These are phyloP conservation scores for Eretmochelys imbricata DNA, from an alignment of 2,113 vertebrate genomes.

Conservation along the genomic window DNA sequence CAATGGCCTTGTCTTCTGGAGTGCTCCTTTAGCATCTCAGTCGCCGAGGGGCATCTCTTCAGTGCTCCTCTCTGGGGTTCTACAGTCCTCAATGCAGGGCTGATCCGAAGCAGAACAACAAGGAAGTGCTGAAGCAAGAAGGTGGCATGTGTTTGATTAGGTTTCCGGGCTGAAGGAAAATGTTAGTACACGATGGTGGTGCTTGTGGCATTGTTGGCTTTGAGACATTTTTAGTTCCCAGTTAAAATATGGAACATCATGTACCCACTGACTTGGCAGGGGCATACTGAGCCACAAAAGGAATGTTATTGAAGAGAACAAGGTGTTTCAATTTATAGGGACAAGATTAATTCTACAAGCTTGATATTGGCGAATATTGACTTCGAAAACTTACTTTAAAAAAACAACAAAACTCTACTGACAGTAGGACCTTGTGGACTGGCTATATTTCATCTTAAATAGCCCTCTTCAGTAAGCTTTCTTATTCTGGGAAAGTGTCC, in stretches of 20 bases:
- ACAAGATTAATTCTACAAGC: neutral
- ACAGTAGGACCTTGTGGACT: conserved; percentile 57
- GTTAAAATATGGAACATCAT: neutral
- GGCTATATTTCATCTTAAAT: conserved; percentile 58
- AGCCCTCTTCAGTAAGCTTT: conserved; percentile 60
- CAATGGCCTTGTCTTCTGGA: neutral
- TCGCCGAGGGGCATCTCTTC: neutral
- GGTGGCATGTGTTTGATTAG: neutral
- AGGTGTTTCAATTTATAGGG: conserved; percentile 14
- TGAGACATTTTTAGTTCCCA: neutral
- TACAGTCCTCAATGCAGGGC: fast-evolving
- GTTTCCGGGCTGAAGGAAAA: neutral
- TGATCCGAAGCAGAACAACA: neutral
- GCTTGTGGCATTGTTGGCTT: neutral
- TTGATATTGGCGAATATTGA: neutral
- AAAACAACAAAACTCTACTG: neutral
- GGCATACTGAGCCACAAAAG: neutral
- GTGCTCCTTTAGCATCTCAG: neutral
- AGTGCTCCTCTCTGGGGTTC: neutral
- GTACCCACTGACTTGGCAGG: neutral
- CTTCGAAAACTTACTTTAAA: conserved; percentile 19
- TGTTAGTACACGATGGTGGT: neutral
- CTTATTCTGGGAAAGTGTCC: conserved; percentile 74
- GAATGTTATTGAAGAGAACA: conserved; percentile 35
- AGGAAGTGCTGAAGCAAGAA: neutral